Evolutionary conservation across 1,140 invertebrate genomes (phyloP), one percentile per base, ranked within the genome.

Genomic region (Steinernema khuongi): DNA sequence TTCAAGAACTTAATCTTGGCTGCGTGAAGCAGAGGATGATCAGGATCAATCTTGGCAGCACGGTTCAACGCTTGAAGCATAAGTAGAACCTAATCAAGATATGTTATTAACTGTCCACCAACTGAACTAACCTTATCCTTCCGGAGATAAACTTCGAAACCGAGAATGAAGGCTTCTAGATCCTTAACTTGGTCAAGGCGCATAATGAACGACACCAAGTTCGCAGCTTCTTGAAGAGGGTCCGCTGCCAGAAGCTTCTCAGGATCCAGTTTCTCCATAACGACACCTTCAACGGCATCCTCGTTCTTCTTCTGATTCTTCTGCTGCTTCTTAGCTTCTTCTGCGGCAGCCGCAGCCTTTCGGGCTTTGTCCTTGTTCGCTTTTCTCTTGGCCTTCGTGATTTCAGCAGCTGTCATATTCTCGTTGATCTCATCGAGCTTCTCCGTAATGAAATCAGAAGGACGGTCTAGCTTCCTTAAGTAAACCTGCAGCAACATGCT

Each of bases 141-240:
- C 43, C 79, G 68, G 18, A 68, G 70, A 74, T 79, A 84, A 19
- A 84, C 68, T 44, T 82, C 81, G 66, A 83, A 83, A 28, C 67
- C 81, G 18, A 83, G 41, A 31, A 73, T 19, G 60, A 70, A 81
- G 44, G 76, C 69, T 26, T 83, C 79, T 14, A 79, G 43, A 70
- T 83, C 77, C 18, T 77, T 73, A 32, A 28, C 28, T 17, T 78
- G 74, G 43, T 74, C 77, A 28, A 83, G 43, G 43, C 73, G 72
- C 22, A 84, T 33, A 18, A 85, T 43, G 18, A 80, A 81, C n/a
- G 76, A 22, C 18, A 81, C 67, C 50, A 84, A 85, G 33, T 85
- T 85, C 30, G 74, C 66, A n/a, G 84, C 83, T 32, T 84, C 84
- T 17, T 84, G 83, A 28, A 84, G 67, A 2, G 84, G 84, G 71